These are phyloP conservation scores for Coptodon bakossiorum DNA, from an alignment of 2,113 vertebrate genomes.

Conservation along the genomic window DNA sequence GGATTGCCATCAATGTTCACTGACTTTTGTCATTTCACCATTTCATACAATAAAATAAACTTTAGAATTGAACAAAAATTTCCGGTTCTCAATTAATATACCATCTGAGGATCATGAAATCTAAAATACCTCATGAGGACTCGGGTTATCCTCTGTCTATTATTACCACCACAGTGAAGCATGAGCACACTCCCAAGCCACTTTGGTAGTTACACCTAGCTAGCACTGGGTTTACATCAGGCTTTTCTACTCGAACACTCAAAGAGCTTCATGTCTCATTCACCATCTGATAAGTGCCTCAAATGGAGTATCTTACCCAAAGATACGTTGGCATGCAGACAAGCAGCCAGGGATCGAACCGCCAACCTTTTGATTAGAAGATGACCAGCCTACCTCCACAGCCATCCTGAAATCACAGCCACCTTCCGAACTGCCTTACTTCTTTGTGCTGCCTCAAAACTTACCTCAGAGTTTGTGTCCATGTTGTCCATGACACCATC, in stretches of 20 bases:
- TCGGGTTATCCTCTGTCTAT: neutral
- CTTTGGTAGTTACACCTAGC: neutral
- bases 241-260: accelerated
- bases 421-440: neutral
- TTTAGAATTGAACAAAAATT: neutral
- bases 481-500: neutral
- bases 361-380: neutral
- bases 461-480: neutral
- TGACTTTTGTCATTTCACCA: neutral
- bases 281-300: accelerated
- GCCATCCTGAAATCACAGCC: neutral
- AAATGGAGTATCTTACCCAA: neutral
- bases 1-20: neutral
- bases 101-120: neutral
- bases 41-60: neutral
- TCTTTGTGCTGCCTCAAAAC: neutral
- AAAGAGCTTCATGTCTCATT: neutral
- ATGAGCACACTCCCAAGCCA: neutral
- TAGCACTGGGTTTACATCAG: neutral
- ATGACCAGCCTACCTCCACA: accelerated
- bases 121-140: accelerated
- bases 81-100: accelerated
- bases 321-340: neutral
- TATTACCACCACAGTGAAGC: neutral
- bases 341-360: accelerated